Percentiles rank a stretch among this genome's conserved stretches.
These are phyloP conservation scores for Caenorhabditis sp. DNA, from an alignment of 2,888 invertebrate species.

Conservation along the genomic window DNA sequence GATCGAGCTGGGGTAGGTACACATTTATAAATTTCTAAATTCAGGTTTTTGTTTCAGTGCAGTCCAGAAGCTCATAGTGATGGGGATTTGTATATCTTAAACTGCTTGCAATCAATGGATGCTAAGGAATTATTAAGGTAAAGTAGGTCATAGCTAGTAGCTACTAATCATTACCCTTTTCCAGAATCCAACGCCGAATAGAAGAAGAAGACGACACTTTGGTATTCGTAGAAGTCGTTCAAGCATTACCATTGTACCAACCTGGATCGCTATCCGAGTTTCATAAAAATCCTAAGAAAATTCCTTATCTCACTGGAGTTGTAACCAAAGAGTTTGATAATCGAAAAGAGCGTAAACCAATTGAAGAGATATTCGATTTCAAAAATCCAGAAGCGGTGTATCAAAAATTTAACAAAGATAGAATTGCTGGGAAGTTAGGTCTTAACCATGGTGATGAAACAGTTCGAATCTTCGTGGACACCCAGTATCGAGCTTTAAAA, in stretches of 20 bases:
- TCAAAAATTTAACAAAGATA: background rate
- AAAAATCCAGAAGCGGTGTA: background rate
- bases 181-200: conserved; percentile 31
- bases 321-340: conserved; percentile 41
- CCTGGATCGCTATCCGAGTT: conserved; percentile 16
- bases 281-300: conserved; percentile 14
- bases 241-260: conserved; percentile 35
- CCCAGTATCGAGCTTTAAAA: conserved; percentile 1
- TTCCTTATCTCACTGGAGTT: conserved; percentile 38
- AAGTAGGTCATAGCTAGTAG: no score
- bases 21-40: no score
- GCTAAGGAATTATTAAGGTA: conserved; percentile 17
- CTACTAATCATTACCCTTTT: no score
- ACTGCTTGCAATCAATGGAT: conserved; percentile 27
- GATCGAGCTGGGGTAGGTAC: conserved; percentile 20
- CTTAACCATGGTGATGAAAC: conserved; percentile 40
- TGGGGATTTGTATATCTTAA: conserved; percentile 10
- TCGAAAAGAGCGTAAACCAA: background rate
- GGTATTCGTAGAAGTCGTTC: conserved; percentile 6
- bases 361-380: conserved; percentile 20
- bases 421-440: conserved; percentile 5
- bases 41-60: background rate
- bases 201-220: conserved; percentile 18
- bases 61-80: background rate
- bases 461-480: conserved; percentile 22